A percentile compares a stretch with the other conserved stretches of the same genome.
Evolutionary conservation across 2,888 invertebrate genomes (phyloP).

Genomic region (Arge pagana): DNA sequence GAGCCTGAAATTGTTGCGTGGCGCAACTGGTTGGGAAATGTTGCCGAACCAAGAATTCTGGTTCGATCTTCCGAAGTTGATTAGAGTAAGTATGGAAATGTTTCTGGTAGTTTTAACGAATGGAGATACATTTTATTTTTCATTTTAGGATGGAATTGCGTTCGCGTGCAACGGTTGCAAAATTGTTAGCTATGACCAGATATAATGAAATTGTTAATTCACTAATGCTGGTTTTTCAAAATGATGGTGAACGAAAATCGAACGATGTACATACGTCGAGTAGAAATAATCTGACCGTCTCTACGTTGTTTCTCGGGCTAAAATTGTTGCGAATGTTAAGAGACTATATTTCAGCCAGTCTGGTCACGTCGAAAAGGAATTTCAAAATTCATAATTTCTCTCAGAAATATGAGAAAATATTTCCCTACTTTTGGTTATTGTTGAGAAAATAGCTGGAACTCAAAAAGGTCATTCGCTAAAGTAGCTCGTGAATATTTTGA

Average conservation of each 20-base stretch:
- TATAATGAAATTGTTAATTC: conserved; percentile 47
- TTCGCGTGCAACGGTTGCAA: conserved; percentile 68
- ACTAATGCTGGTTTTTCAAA: neutral
- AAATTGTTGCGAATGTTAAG: too few species aligned
- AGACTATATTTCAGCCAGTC: too few species aligned
- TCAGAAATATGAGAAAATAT: too few species aligned
- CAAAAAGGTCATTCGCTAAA: too few species aligned
- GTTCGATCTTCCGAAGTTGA: conserved; percentile 70
- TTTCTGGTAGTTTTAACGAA: neutral
- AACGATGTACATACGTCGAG: neutral
- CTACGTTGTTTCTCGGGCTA: too few species aligned
- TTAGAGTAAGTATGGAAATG: conserved; percentile 63
- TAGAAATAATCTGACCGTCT: neutral
- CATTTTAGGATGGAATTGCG: conserved; percentile 68
- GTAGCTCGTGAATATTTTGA: too few species aligned
- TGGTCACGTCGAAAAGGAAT: conserved; percentile 2
- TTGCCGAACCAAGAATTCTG: conserved; percentile 78
- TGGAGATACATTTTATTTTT: conserved; percentile 9
- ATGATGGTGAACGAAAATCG: neutral
- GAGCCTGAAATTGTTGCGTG: conserved; percentile 69
- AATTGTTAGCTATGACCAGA: conserved; percentile 62
- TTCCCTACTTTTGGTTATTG: too few species aligned
- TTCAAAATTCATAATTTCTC: too few species aligned
- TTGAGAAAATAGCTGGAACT: too few species aligned
- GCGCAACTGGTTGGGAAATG: conserved; percentile 74